Percentiles rank a stretch among this genome's conserved stretches.
phyloP scores from a whole-genome alignment of 2,797 vertebrate species.

The Fratercula arctica region DNA sequence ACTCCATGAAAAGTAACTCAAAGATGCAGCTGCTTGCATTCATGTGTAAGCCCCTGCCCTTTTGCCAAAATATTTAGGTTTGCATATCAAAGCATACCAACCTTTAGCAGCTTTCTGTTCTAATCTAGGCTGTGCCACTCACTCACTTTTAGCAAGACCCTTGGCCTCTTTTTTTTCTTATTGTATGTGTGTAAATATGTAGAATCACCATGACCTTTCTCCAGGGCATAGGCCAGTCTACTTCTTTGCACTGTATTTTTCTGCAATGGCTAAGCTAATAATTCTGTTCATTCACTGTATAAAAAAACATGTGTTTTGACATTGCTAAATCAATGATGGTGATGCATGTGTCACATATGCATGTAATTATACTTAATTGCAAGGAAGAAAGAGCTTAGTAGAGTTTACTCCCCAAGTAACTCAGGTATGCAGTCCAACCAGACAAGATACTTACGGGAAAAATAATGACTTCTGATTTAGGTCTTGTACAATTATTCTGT shows the following conservation, averaged over 20 bases:
- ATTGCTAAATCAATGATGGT: not conserved
- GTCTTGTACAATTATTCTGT: not conserved
- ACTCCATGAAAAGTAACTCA: not conserved
- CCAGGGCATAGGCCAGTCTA: not conserved
- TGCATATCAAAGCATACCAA: slow-evolving; percentile 71
- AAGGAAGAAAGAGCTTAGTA: not conserved
- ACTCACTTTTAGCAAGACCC: not conserved
- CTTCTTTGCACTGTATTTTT: not conserved
- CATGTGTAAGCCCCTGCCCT: slow-evolving; percentile 51
- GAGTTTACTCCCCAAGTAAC: not conserved
- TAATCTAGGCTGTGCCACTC: slow-evolving; percentile 51
- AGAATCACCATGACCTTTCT: not conserved
- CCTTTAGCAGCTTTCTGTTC: slow-evolving; percentile 54
- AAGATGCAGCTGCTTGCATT: slow-evolving; percentile 63
- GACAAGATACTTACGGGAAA: not conserved
- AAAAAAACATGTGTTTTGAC: not conserved
- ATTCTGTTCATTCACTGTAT: not conserved
- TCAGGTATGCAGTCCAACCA: not conserved
- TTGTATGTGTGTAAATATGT: not conserved
- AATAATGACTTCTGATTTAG: not conserved
- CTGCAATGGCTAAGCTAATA: not conserved
- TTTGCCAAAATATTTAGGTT: slow-evolving; percentile 65
- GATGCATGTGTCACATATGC: not conserved
- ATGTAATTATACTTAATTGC: slow-evolving; percentile 17
- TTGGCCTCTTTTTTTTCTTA: slow-evolving; percentile 9